Evolutionary conservation across 2,888 invertebrate species (phyloP).

Genomic region (Physocephala rufipes): DNA sequence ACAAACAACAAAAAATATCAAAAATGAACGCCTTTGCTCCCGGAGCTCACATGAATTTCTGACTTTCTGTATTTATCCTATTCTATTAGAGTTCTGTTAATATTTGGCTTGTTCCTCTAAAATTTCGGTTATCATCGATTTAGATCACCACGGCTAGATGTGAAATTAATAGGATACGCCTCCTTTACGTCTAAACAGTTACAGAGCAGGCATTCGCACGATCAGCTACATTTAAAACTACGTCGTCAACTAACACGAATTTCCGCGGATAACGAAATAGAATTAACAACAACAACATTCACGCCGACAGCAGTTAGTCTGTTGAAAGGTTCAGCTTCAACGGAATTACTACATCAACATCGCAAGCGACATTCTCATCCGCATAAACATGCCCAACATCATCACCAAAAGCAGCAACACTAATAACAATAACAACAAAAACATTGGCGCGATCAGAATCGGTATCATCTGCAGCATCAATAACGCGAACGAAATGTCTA

Average conservation of each 20-base stretch:
- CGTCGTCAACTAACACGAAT: constrained; percentile 48
- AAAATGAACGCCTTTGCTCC: too few species aligned
- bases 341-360: constrained; percentile 46
- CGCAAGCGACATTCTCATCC: constrained; percentile 47
- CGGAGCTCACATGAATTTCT: too few species aligned
- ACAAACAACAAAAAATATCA: too few species aligned
- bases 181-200: constrained; percentile 48
- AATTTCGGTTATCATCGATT: constrained; percentile 21
- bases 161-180: constrained; percentile 56
- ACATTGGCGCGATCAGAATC: neutral
- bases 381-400: constrained; percentile 32
- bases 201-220: constrained; percentile 48
- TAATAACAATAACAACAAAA: constrained; percentile 41
- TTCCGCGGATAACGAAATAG: constrained; percentile 45
- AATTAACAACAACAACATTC: constrained; percentile 54
- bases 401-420: constrained; percentile 35
- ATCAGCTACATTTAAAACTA: constrained; percentile 49
- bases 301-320: constrained; percentile 58
- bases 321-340: constrained; percentile 48
- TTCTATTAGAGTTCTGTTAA: constrained; percentile 28
- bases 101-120: constrained; percentile 4
- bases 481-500: constrained; percentile 31
- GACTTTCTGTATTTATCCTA: too few species aligned
- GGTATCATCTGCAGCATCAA: constrained; percentile 40
- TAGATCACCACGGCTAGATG: constrained; percentile 63